These are phyloP conservation scores for Phytoseiulus persimilis DNA, from an alignment of 2,888 invertebrate species.

Conservation along the genomic window DNA sequence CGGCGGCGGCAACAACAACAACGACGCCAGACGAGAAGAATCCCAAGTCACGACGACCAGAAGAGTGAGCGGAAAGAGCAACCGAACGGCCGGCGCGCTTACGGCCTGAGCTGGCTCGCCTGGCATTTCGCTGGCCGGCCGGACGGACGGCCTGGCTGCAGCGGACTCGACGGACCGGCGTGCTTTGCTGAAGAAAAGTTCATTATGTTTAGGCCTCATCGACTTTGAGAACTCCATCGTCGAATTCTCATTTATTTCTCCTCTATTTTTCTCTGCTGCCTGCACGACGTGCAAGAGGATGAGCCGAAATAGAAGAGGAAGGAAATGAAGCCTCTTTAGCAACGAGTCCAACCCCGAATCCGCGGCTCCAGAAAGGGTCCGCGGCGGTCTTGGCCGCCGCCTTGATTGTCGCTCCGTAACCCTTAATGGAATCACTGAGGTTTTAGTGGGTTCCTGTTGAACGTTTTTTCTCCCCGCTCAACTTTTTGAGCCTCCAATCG, in stretches of 20 bases:
- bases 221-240: constrained; percentile 5
- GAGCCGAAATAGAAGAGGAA: background rate
- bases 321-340: background rate
- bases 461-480: background rate
- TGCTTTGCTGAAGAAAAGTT: background rate
- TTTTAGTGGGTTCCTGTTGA: background rate
- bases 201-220: constrained; percentile 5
- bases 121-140: background rate
- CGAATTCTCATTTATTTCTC: background rate
- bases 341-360: background rate
- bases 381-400: too few relatives aligned
- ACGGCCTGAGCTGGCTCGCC: background rate
- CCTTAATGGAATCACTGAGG: background rate
- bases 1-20: background rate
- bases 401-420: background rate
- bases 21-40: background rate
- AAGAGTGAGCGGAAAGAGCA: background rate
- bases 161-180: background rate
- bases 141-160: background rate
- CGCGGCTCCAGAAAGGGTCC: background rate
- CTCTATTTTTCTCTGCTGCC: too few relatives aligned
- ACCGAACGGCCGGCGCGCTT: background rate
- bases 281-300: background rate
- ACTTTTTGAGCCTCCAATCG: background rate
- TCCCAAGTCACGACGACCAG: background rate